Evolutionary conservation across 2,888 invertebrate genomes (phyloP).

Genomic region (Ochropleura plecta): DNA sequence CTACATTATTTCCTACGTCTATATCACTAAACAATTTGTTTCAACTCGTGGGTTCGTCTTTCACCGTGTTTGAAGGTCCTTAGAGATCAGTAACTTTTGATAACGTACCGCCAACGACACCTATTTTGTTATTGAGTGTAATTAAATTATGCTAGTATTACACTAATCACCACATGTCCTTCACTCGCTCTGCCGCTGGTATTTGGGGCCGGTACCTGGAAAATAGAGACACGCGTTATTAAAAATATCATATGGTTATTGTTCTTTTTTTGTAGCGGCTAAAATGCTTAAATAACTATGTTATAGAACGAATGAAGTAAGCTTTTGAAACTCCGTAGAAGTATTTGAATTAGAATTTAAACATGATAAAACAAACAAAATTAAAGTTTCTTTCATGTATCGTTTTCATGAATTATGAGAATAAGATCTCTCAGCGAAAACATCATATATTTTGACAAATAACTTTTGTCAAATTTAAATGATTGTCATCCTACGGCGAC

Average conservation of each 20-base stretch:
- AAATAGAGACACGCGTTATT: constrained; percentile 38
- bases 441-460: neutral
- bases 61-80: constrained; percentile 45
- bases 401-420: neutral
- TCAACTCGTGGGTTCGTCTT: constrained; percentile 33
- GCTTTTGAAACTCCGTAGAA: neutral
- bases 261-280: neutral
- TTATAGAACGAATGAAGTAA: neutral
- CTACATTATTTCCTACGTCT: constrained; percentile 27
- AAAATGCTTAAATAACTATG: neutral
- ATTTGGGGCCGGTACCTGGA: constrained; percentile 87
- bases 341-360: neutral
- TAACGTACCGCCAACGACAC: constrained; percentile 52
- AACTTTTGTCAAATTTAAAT: neutral
- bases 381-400: neutral
- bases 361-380: neutral
- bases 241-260: neutral
- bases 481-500: neutral
- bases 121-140: constrained; percentile 50
- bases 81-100: constrained; percentile 64
- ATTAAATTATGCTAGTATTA: constrained; percentile 63
- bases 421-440: neutral
- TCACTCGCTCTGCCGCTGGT: constrained; percentile 88
- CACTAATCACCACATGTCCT: constrained; percentile 90
- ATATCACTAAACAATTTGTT: constrained; percentile 45